Base-by-base conservation (phyloP, 2,113 vertebrate species). In the Mungos mungo region DNA sequence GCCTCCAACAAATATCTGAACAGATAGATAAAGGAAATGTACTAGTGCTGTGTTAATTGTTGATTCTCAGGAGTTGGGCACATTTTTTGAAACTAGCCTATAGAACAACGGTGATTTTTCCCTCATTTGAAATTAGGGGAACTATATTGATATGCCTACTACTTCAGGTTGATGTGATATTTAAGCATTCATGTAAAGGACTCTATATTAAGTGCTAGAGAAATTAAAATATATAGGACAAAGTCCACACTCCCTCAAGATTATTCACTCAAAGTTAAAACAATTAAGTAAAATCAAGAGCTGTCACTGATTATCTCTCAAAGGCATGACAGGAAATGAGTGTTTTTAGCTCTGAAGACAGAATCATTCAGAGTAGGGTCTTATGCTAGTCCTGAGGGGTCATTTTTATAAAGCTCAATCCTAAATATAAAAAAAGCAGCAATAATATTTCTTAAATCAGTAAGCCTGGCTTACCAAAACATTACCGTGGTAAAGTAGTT, bases 251-350 rank as follows among this genome's bases (percentile, higher is more conserved):
- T 7, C 41, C 57, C 29, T 97, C 63, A 88, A 66, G 29, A 88
- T 65, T 83, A 92, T 7, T 92, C 10, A 50, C 63, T 72, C 87
- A 81, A 96, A 77, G 23, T 72, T 80, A 92, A 88, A 95, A 76
- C 65, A 93, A 84, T 50, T 77, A 18, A 69, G 69, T 66, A 41
- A 76, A 71, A 91, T 68, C 14, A 69, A 89, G n/a, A 92, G 18
- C 13, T 33, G 7, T 92, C 19, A 74, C 31, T 3, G 11, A 74
- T 95, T 47, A 52, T 38, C 54, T 84, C 2, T 86, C 45, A 60
- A 50, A 65, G 50, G 31, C 27, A 18, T 72, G n/a, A 65, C 1
- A 93, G 63, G 38, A 10, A 63, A 16, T 38, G 85, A 76, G 14
- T 12, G 7, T 7, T 68, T 66, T 84, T 77, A 71, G 27, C 66